Conservation (phyloP, 2,888 invertebrate species). For the Peribatodes rhomboidaria region DNA sequence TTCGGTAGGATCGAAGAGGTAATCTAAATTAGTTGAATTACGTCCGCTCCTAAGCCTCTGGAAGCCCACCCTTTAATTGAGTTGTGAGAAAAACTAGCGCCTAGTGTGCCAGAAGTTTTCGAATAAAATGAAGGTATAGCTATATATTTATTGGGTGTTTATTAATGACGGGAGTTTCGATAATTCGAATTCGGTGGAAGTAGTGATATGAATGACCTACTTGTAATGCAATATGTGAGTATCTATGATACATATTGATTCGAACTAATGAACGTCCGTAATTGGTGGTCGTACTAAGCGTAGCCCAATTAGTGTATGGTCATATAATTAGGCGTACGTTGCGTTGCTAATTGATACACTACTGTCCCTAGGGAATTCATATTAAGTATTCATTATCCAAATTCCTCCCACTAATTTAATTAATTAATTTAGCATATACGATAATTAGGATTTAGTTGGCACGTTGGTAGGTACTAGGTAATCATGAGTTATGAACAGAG, state of each 20-base stretch:
- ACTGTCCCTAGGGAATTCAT: neutral
- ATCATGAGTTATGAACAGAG: no score
- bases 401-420: neutral
- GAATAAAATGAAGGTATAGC: slow-evolving; percentile 17
- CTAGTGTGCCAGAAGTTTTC: slow-evolving; percentile 19
- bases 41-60: slow-evolving; percentile 24
- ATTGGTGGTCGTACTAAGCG: slow-evolving; percentile 20
- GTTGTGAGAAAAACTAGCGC: slow-evolving; percentile 30
- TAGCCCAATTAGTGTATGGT: slow-evolving; percentile 6
- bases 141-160: slow-evolving; percentile 11
- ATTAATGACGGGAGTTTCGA: slow-evolving; percentile 8
- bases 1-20: slow-evolving; percentile 29
- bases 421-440: neutral
- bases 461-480: neutral
- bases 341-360: neutral
- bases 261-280: slow-evolving; percentile 25
- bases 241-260: neutral
- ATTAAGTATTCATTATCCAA: neutral
- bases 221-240: no score
- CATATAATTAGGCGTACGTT: slow-evolving; percentile 18
- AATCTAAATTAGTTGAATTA: slow-evolving; percentile 35
- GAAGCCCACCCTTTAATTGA: slow-evolving; percentile 33
- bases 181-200: no score
- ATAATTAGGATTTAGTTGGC: neutral
- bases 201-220: no score